These are phyloP conservation scores for Anseranas semipalmata DNA, from an alignment of 2,113 vertebrate genomes.

Conservation along the genomic window DNA sequence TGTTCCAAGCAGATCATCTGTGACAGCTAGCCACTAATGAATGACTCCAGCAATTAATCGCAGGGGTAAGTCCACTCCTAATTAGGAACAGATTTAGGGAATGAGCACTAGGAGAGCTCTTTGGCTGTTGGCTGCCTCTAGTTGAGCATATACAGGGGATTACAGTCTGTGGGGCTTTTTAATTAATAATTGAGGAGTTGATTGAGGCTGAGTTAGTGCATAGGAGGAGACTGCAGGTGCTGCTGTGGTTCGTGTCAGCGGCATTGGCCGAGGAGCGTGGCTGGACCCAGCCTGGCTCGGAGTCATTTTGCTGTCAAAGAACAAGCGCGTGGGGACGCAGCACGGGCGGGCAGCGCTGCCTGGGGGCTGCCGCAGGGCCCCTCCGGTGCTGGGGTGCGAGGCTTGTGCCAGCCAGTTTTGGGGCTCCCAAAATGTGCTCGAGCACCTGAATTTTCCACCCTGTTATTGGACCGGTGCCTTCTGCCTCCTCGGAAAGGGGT, in stretches of 20 bases:
- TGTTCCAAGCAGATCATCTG: neutral
- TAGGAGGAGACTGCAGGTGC: neutral
- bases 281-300: neutral
- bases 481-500: neutral
- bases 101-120: neutral
- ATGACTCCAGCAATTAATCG: neutral
- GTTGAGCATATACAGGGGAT: neutral
- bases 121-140: neutral
- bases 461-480: rapidly evolving
- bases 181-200: neutral
- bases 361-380: neutral
- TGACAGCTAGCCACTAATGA: neutral
- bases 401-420: neutral
- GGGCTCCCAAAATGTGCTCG: rapidly evolving
- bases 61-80: neutral
- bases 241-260: neutral
- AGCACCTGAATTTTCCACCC: rapidly evolving
- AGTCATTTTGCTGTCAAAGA: neutral
- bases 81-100: constrained; percentile 11
- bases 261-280: rapidly evolving
- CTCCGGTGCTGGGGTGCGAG: rapidly evolving
- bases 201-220: neutral
- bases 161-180: neutral
- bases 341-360: neutral
- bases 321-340: neutral